Base-by-base conservation (phyloP, 2,888 invertebrate genomes). In the Agrilus cyanescens region DNA sequence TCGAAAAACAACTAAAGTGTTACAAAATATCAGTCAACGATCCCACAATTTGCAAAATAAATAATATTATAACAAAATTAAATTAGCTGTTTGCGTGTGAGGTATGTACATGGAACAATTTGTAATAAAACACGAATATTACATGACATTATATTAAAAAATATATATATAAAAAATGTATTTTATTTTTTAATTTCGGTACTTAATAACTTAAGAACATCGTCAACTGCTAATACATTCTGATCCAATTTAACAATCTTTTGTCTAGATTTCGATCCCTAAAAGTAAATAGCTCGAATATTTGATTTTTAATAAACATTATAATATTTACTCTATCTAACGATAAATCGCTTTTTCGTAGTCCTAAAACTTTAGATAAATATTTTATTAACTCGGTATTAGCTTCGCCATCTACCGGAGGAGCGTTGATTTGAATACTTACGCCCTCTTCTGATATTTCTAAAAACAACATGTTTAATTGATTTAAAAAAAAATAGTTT, bases 321-420 rank as follows among this genome's bases (percentile, higher is more conserved):
- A 12, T 18, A 25, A 31, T 31, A 41, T 30, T 46, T 51, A 61
- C 62, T 50, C 49, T 57, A 29, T 82, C 82, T 39, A 87, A 60
- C 1, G 71, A 67, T 1, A 87, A 70, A 53, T 82, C 79, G 48
- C 80, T 80, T 63, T 85, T 85, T 45, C 78, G 71, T 2, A 85
- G 54, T 10, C 75, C 77, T 30, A 87, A 62, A n/a, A 84, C 66
- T 49, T 74, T 71, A 1, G 85, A 73, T 38, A 87, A 63, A 56
- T 76, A 86, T 60, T 80, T 82, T 0, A 86, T 68, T 7, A 87
- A 69, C 59, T 85, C 86, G 31, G 76, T 71, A 56, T 87, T 87
- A 10, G 87, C 86, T 66, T 85, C 83, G 3, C 87, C 84, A 57
- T 87, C 86, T 4, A 79, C 74, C 1, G 87, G 85, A n/a, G 85